Conservation (phyloP, 2,113 vertebrate species). For the Eurystomus gularis region DNA sequence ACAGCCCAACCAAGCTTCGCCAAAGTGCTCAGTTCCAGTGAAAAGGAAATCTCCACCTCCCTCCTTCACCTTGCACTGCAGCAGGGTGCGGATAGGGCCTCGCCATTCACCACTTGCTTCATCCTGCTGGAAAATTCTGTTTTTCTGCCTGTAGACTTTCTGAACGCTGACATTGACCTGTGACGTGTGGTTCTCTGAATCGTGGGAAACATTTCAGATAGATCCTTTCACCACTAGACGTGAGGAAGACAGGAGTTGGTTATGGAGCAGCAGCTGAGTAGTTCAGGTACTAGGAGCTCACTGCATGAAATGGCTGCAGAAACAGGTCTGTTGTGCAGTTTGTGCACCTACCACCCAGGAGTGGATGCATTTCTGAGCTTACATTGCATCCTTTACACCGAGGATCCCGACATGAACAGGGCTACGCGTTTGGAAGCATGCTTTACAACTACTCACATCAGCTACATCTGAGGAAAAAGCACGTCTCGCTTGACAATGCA, state of each 20-base stretch:
- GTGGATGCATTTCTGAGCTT: neutral
- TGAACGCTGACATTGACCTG: conserved; percentile 64
- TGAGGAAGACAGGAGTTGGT: neutral
- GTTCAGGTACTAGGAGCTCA: neutral
- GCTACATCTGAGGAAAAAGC: neutral
- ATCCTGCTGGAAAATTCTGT: conserved; percentile 71
- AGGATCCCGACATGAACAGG: neutral
- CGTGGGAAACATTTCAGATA: conserved; percentile 75
- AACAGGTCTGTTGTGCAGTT: neutral
- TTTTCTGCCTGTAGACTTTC: conserved; percentile 79
- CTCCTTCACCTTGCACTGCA: conserved; percentile 76
- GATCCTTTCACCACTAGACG: conserved; percentile 78
- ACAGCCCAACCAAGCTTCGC: conserved; percentile 85
- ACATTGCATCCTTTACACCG: neutral
- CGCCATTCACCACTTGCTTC: conserved; percentile 50
- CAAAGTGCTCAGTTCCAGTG: conserved; percentile 82
- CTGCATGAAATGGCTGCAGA: neutral
- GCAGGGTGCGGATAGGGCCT: conserved; percentile 71
- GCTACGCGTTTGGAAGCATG: neutral
- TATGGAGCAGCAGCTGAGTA: neutral
- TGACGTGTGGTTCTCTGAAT: conserved; percentile 66
- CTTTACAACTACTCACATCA: neutral
- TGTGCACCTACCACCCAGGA: neutral
- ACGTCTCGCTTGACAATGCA: neutral
- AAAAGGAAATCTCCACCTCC: conserved; percentile 85